phyloP scores from a whole-genome alignment of 2,113 vertebrate species.

The Ciconia stormi region DNA sequence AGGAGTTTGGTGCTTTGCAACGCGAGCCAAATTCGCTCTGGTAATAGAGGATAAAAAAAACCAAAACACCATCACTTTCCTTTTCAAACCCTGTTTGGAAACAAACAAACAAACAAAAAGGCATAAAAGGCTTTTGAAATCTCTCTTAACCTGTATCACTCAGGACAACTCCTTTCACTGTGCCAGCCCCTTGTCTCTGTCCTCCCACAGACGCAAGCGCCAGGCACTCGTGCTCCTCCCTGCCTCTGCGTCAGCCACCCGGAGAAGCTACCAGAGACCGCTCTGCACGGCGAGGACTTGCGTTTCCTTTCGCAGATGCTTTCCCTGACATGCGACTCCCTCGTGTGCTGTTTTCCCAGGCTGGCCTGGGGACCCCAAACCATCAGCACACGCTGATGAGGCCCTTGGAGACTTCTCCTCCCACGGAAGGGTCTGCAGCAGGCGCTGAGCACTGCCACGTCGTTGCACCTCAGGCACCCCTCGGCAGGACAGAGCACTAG shows the following conservation, averaged over 20 bases:
- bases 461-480: not conserved
- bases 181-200: not conserved
- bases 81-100: not conserved
- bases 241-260: rapidly evolving
- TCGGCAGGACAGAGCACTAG: not conserved
- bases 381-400: not conserved
- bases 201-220: not conserved
- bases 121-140: not conserved
- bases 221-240: not conserved
- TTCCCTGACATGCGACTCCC: not conserved
- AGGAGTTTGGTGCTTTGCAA: not conserved
- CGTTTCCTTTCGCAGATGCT: not conserved
- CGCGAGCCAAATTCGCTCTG: not conserved
- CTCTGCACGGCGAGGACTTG: not conserved
- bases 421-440: not conserved
- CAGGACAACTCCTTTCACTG: not conserved
- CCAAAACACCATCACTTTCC: not conserved
- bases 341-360: not conserved
- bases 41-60: not conserved
- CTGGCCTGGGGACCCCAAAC: not conserved
- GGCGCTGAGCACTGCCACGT: rapidly evolving
- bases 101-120: not conserved
- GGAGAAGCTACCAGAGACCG: not conserved
- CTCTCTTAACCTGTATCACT: not conserved
- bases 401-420: not conserved